phyloP scores from a whole-genome alignment of 2,888 invertebrate genomes.

The Oithona nana region DNA sequence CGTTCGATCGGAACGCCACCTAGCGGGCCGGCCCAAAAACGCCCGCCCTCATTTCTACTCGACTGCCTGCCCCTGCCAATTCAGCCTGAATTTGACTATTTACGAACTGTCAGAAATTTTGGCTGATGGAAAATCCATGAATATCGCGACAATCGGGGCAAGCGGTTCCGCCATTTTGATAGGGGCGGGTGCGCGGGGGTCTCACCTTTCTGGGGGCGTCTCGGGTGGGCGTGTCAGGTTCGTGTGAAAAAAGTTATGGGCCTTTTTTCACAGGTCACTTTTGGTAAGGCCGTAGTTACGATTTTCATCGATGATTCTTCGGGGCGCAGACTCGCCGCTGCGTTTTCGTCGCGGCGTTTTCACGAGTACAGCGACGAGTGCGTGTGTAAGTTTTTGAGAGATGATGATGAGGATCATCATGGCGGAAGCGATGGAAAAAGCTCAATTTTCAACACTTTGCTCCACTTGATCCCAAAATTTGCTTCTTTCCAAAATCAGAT shows the following conservation, averaged over 20 bases:
- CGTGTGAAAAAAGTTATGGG: not conserved
- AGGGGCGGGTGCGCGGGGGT: not conserved
- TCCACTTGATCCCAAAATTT: too few relatives aligned
- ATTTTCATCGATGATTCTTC: not conserved
- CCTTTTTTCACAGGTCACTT: not conserved
- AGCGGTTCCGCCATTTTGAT: not conserved
- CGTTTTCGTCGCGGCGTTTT: not conserved
- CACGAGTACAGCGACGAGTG: too few relatives aligned
- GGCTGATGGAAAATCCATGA: not conserved
- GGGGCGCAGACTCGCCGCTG: not conserved
- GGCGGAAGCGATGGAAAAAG: too few relatives aligned
- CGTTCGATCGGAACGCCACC: not conserved
- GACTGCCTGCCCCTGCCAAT: not conserved
- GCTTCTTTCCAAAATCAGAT: too few relatives aligned
- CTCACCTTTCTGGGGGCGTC: not conserved
- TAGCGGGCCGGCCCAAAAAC: not conserved
- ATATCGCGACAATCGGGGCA: slow-evolving; percentile 1
- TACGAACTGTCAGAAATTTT: not conserved
- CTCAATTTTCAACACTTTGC: too few relatives aligned
- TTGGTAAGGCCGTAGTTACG: not conserved
- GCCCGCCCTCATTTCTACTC: not conserved
- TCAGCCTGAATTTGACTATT: not conserved
- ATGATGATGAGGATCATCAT: too few relatives aligned
- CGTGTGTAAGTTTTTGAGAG: too few relatives aligned
- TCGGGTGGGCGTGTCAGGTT: not conserved